A percentile compares a stretch with the other conserved stretches of the same genome.
Conservation (phyloP, 2,113 vertebrate species). For the Platichthys stellatus region DNA sequence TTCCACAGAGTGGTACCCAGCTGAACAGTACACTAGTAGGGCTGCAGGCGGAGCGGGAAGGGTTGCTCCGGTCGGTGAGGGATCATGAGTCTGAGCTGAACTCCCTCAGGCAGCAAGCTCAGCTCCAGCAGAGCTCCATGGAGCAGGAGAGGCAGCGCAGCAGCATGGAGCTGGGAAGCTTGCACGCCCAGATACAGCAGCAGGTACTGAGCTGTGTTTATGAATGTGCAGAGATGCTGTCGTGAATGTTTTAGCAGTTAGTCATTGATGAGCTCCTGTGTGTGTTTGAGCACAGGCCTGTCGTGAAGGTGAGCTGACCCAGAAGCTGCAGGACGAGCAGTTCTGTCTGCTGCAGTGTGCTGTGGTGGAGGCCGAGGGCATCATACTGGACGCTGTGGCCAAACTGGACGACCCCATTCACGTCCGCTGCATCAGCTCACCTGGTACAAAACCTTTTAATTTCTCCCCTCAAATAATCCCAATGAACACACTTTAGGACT, state of each 20-base stretch:
- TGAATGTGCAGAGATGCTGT: background rate
- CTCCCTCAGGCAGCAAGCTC: constrained; percentile 76
- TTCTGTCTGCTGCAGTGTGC: constrained; percentile 83
- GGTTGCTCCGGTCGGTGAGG: constrained; percentile 62
- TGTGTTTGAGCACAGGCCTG: constrained; percentile 46
- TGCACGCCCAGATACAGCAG: constrained; percentile 80
- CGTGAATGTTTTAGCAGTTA: accelerated
- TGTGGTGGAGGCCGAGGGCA: constrained; percentile 82
- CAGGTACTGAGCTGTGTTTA: constrained; percentile 65
- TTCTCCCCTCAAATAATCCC: background rate
- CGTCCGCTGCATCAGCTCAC: constrained; percentile 85
- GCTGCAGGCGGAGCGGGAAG: constrained; percentile 83
- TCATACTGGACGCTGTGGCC: constrained; percentile 87
- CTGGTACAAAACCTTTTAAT: constrained; percentile 77
- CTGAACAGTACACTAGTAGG: constrained; percentile 70
- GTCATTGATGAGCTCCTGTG: constrained; percentile 6
- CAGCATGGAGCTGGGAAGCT: constrained; percentile 67
- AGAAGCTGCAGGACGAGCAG: constrained; percentile 81
- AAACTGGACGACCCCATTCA: constrained; percentile 90
- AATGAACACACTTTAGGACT: background rate
- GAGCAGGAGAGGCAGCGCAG: constrained; percentile 76
- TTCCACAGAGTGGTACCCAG: constrained; percentile 77
- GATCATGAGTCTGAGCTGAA: constrained; percentile 76
- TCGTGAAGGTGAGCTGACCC: constrained; percentile 67
- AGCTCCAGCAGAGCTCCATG: constrained; percentile 75